These are phyloP conservation scores for Forficula auricularia DNA, from an alignment of 1,140 invertebrate species.

Conservation along the genomic window DNA sequence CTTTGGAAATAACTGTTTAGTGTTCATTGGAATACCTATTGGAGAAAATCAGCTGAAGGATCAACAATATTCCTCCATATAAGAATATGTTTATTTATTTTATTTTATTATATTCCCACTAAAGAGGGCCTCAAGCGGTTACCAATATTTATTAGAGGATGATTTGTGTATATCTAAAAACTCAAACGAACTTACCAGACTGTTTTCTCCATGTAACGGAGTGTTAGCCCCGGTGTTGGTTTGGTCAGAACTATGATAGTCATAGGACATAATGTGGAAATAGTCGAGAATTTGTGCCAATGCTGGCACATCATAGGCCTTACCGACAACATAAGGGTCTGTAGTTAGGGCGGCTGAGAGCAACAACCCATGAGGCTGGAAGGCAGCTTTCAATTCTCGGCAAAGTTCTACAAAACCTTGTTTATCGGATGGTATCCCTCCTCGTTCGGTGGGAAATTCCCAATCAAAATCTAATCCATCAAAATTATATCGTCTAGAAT, in stretches of 20 bases:
- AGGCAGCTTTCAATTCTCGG: constrained; percentile 37
- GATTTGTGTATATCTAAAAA: too few species aligned
- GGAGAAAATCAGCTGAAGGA: too few species aligned
- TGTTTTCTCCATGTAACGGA: constrained; percentile 14
- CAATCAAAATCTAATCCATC: constrained; percentile 63
- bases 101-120: too few species aligned
- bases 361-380: constrained; percentile 37
- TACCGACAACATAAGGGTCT: constrained; percentile 46
- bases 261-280: constrained; percentile 78
- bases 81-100: too few species aligned
- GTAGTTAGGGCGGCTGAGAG: constrained; percentile 61
- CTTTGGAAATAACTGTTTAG: too few species aligned
- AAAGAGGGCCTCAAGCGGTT: too few species aligned
- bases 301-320: constrained; percentile 53
- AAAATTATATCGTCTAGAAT: constrained; percentile 38
- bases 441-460: constrained; percentile 64
- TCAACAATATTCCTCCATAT: too few species aligned
- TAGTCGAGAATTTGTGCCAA: constrained; percentile 58
- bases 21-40: too few species aligned
- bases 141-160: too few species aligned
- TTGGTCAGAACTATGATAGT: constrained; percentile 77
- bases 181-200: too few species aligned
- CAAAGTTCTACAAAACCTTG: constrained; percentile 42
- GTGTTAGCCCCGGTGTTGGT: constrained; percentile 54
- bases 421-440: constrained; percentile 52